Evolutionary conservation across 2,113 vertebrate species (phyloP).

Genomic region (human): DNA sequence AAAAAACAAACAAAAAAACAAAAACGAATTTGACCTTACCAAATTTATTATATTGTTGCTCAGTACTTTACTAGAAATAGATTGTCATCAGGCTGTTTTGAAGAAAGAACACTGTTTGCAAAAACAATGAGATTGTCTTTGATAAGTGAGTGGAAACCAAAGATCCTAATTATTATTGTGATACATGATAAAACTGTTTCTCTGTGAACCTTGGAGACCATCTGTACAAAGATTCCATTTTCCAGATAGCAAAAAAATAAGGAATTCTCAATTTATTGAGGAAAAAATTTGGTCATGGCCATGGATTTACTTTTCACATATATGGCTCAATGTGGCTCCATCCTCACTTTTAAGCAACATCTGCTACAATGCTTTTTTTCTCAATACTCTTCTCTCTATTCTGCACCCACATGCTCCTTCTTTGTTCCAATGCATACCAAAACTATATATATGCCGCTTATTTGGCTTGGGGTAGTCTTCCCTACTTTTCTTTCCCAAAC

Average conservation of each 20-base stretch:
- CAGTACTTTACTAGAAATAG: neutral
- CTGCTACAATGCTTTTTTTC: neutral
- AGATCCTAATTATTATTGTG: neutral
- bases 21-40: neutral
- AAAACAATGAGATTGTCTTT: neutral
- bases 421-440: neutral
- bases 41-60: neutral
- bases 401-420: neutral
- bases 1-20: no score
- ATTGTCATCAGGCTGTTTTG: neutral
- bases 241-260: neutral
- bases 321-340: neutral
- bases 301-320: neutral
- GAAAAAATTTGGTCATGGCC: neutral
- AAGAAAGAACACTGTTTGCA: neutral
- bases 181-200: neutral
- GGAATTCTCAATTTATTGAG: neutral
- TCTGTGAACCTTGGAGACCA: neutral
- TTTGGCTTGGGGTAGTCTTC: neutral
- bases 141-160: neutral
- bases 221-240: neutral
- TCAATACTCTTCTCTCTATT: neutral
- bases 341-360: neutral
- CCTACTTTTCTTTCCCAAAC: neutral
- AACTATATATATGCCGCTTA: neutral